These are phyloP conservation scores for Hyles vespertilio DNA, from an alignment of 1,140 invertebrate genomes.

Conservation along the genomic window DNA sequence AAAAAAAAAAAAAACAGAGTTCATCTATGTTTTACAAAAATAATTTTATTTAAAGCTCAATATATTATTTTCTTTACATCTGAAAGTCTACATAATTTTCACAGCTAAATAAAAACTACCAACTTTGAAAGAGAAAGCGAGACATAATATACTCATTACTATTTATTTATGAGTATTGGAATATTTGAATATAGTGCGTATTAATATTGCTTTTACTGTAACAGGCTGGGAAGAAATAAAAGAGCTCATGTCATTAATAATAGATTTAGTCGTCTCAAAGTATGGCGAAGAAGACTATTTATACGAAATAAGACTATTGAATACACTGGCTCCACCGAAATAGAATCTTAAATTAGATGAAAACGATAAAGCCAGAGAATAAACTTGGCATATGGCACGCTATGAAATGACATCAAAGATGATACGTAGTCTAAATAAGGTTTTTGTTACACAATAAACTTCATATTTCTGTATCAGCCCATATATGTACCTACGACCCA, in stretches of 20 bases:
- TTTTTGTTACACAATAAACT: neutral
- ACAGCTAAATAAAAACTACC: too few species aligned
- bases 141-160: too few species aligned
- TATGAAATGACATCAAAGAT: constrained; percentile 7
- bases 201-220: neutral
- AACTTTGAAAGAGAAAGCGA: too few species aligned
- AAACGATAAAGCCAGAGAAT: constrained; percentile 5
- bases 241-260: neutral
- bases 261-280: neutral
- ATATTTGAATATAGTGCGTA: too few species aligned
- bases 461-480: neutral
- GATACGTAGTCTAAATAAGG: neutral
- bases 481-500: too few species aligned
- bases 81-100: too few species aligned
- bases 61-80: too few species aligned
- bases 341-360: constrained; percentile 5
- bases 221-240: neutral
- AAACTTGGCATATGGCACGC: neutral
- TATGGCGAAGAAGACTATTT: neutral
- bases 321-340: neutral
- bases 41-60: too few species aligned
- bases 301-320: constrained; percentile 1
- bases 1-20: too few species aligned
- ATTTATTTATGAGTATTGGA: too few species aligned
- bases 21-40: too few species aligned